Conservation (phyloP, 2,797 vertebrate genomes). For the Mus caroli region DNA sequence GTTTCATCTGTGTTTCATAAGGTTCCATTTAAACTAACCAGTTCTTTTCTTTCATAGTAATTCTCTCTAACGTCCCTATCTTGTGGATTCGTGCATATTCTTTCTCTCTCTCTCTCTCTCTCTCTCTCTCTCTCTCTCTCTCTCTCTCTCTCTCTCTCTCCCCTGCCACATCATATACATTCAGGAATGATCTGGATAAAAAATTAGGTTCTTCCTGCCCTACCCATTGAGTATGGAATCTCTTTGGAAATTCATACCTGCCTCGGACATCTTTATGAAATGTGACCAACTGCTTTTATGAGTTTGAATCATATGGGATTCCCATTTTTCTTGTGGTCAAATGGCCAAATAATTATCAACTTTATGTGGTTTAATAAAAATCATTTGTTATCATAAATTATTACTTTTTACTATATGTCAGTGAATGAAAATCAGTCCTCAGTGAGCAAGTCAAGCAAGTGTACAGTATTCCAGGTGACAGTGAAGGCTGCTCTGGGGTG, state of each 20-base stretch:
- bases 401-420: background rate
- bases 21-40: slow-evolving; percentile 36
- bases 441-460: background rate
- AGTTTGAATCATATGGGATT: slow-evolving; percentile 29
- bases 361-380: slow-evolving; percentile 27
- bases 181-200: slow-evolving; percentile 40
- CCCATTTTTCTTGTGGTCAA: slow-evolving; percentile 57
- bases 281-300: background rate
- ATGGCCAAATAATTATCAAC: slow-evolving; percentile 9
- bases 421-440: slow-evolving; percentile 31
- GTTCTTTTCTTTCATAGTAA: background rate
- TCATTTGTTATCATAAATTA: background rate
- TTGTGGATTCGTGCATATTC: slow-evolving; percentile 16
- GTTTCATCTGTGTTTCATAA: background rate
- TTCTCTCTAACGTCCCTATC: background rate
- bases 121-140: too few relatives aligned
- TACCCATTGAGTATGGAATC: background rate
- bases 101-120: too few relatives aligned
- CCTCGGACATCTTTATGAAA: background rate
- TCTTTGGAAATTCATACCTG: slow-evolving; percentile 35
- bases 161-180: background rate
- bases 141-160: background rate
- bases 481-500: background rate
- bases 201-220: background rate
- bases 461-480: background rate